Percentiles rank a stretch among this genome's conserved stretches.
phyloP scores from a whole-genome alignment of 2,113 vertebrate genomes.

The Noturus placidus region DNA sequence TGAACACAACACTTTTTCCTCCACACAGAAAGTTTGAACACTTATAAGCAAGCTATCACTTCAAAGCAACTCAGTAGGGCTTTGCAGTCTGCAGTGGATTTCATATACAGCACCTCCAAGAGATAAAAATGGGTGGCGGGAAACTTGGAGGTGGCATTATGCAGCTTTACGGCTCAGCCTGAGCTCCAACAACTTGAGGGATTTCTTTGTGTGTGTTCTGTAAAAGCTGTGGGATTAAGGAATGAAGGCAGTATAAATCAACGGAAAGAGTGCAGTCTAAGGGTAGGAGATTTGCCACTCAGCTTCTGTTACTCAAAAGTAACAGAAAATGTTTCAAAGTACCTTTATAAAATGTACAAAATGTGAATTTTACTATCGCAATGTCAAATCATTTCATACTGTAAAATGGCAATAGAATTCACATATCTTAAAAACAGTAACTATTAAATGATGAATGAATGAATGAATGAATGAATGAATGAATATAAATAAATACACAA shows the following conservation, averaged over 20 bases:
- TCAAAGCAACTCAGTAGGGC: neutral
- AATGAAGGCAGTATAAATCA: slow-evolving; percentile 63
- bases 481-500: neutral
- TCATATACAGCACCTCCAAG: neutral
- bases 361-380: neutral
- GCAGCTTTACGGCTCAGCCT: slow-evolving; percentile 58
- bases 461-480: too few relatives aligned
- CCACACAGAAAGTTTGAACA: neutral
- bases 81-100: slow-evolving; percentile 10
- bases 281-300: slow-evolving; percentile 34
- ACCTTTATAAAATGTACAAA: neutral
- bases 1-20: neutral
- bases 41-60: neutral
- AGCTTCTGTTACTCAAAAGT: too few relatives aligned
- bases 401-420: neutral
- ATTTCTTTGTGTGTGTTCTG: slow-evolving; percentile 72
- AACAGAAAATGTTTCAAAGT: neutral
- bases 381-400: neutral
- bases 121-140: slow-evolving; percentile 5
- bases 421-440: neutral
- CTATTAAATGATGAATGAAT: neutral
- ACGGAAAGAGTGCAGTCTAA: slow-evolving; percentile 22
- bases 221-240: slow-evolving; percentile 75
- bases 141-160: slow-evolving; percentile 22
- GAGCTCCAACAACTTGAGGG: slow-evolving; percentile 70